Evolutionary conservation across 2,113 vertebrate genomes (phyloP).

Genomic region (Trogon surrucura): DNA sequence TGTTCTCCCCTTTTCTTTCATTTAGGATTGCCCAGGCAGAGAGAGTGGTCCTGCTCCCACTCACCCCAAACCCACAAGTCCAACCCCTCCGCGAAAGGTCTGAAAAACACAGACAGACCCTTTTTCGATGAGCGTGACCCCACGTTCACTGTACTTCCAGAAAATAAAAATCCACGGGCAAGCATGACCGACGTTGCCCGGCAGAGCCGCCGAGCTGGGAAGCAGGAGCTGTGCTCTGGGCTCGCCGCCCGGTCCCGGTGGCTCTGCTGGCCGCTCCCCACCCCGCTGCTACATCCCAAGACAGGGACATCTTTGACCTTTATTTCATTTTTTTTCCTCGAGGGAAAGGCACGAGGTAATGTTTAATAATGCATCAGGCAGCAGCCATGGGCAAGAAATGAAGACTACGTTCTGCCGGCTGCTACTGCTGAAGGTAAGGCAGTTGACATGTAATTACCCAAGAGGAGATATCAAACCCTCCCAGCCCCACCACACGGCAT

Average conservation of each 20-base stretch:
- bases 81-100: background rate
- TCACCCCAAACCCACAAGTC: background rate
- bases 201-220: background rate
- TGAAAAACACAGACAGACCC: background rate
- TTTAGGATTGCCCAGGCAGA: background rate
- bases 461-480: background rate
- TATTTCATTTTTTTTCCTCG: background rate
- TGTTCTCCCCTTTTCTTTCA: background rate
- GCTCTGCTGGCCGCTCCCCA: background rate
- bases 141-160: background rate
- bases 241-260: fast-evolving
- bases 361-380: background rate
- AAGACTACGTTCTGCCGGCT: background rate
- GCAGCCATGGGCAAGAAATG: background rate
- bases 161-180: background rate
- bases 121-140: background rate
- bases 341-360: background rate
- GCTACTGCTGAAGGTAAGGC: background rate
- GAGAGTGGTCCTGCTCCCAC: background rate
- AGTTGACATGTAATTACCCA: background rate
- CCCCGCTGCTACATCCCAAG: background rate
- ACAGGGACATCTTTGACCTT: background rate
- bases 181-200: background rate
- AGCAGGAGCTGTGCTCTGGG: background rate
- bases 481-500: background rate